These are phyloP conservation scores for Spilogale gracilis DNA, from an alignment of 2,113 vertebrate genomes.

Conservation along the genomic window DNA sequence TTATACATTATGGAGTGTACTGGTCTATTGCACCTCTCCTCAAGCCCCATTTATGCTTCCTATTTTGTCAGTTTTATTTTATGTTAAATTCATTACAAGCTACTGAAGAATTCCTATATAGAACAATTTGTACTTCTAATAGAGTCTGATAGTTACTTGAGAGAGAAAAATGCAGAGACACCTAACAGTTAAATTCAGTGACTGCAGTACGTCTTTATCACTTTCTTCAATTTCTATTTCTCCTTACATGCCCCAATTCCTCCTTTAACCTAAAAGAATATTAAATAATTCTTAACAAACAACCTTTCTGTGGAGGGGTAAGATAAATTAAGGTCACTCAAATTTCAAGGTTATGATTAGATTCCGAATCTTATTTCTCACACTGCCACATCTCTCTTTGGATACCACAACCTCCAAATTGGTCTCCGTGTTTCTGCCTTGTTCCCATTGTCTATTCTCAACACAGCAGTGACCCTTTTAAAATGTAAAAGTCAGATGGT, in stretches of 20 bases:
- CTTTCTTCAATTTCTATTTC: conserved; percentile 23
- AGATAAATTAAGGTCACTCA: neutral
- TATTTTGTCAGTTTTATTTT: neutral
- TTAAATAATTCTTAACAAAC: conserved; percentile 20
- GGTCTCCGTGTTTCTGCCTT: neutral
- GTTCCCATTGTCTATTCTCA: neutral
- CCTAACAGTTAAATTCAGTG: neutral
- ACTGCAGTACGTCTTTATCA: neutral
- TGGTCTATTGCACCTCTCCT: neutral
- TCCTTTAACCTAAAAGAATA: conserved; percentile 22
- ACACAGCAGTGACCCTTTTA: neutral
- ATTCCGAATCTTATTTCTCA: neutral
- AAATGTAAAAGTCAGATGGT: neutral
- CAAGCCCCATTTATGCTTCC: neutral
- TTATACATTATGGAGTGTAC: neutral
- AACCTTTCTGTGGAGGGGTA: neutral
- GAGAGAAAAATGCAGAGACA: conserved; percentile 39
- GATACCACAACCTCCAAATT: neutral
- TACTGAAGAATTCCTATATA: neutral
- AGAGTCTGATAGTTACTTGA: neutral
- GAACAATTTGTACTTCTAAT: conserved; percentile 26
- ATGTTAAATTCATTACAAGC: conserved; percentile 28
- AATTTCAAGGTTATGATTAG: neutral
- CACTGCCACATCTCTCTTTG: neutral
- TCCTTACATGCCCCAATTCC: neutral